Evolutionary conservation across 2,888 invertebrate species (phyloP), one percentile per base, ranked within the genome.

Genomic region (Nymphalis urticae): DNA sequence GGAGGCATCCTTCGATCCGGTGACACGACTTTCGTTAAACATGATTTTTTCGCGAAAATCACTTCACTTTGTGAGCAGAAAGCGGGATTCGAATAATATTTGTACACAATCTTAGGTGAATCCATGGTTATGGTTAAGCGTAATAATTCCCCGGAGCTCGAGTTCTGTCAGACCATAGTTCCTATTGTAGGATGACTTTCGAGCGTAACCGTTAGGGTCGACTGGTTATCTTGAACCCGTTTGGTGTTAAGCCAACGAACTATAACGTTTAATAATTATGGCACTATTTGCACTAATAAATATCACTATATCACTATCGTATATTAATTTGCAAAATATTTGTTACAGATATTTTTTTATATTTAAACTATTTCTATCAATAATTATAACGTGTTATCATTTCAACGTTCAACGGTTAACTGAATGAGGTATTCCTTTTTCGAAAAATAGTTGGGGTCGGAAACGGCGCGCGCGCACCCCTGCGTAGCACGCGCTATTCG

Each of bases 1-100:
- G 92, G 93, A 0, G 90, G 81, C 83, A 90, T 93, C 76, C 81
- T 79, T 19, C 84, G 79, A 19, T 86, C 83, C 0, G 88, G 86
- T 1, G 85, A 82, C 2, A 81, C 79, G 0, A 89, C 80, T 70
- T 87, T 87, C 0, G 86, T 84, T 13, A 86, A 76, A 51, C 88
- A 87, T 80, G 85, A 83, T 64, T 92, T 92, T 72, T 93, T 90
- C 13, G 84, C 84, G 70, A 89, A 93, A 47, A 89, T 78, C 74
- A 86, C 95, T 80, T 97, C 96, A 82, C 96, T 96, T 86, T 96
- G 95, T 42, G 95, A 94, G 82, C 96, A 96, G 82, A 97, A 97
- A 0, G 96, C 96, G 65, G 96, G 96, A 82, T 97, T 97, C 8
- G 95, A 95, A 79, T 97, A 97, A 77, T 95, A 95, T 84, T 95